phyloP scores from a whole-genome alignment of 2,888 invertebrate species.

The Anagyrus pseudococci region DNA sequence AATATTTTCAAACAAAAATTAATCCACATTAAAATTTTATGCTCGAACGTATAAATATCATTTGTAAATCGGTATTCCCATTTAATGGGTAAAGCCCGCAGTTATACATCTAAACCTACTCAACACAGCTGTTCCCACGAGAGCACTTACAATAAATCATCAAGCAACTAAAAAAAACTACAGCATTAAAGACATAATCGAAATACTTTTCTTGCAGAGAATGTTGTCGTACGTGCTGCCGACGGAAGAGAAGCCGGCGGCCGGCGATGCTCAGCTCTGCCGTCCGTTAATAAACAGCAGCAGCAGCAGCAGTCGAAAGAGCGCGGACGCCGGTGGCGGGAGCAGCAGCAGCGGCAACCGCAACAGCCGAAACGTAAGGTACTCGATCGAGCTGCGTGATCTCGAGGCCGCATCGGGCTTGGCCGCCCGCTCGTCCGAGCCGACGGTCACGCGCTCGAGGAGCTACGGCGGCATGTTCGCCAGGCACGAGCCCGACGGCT shows the following conservation, averaged over 20 bases:
- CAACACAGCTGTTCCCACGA: too few relatives aligned
- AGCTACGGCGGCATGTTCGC: constrained; percentile 47
- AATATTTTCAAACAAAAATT: too few relatives aligned
- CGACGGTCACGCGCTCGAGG: constrained; percentile 40
- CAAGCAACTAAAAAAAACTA: too few relatives aligned
- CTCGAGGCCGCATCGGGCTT: too few relatives aligned
- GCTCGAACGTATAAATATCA: too few relatives aligned
- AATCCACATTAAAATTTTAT: too few relatives aligned
- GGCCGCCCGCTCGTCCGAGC: constrained; percentile 39
- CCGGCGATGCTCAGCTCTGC: constrained; percentile 54
- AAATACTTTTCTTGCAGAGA: too few relatives aligned
- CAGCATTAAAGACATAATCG: too few relatives aligned
- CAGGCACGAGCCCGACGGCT: constrained; percentile 39
- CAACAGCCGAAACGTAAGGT: constrained; percentile 28
- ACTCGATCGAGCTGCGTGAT: constrained; percentile 25
- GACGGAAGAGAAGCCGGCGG: constrained; percentile 78
- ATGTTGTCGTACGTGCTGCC: constrained; percentile 85
- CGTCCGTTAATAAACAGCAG: constrained; percentile 17
- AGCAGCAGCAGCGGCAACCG: constrained; percentile 37
- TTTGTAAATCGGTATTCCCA: neutral
- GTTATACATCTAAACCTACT: too few relatives aligned
- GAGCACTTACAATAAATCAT: too few relatives aligned
- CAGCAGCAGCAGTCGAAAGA: constrained; percentile 25
- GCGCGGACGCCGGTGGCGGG: constrained; percentile 7
- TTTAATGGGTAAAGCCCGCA: neutral